Evolutionary conservation across 2,113 vertebrate species (phyloP), one percentile per base, ranked within the genome.

Genomic region (Acrocephalus kingi): DNA sequence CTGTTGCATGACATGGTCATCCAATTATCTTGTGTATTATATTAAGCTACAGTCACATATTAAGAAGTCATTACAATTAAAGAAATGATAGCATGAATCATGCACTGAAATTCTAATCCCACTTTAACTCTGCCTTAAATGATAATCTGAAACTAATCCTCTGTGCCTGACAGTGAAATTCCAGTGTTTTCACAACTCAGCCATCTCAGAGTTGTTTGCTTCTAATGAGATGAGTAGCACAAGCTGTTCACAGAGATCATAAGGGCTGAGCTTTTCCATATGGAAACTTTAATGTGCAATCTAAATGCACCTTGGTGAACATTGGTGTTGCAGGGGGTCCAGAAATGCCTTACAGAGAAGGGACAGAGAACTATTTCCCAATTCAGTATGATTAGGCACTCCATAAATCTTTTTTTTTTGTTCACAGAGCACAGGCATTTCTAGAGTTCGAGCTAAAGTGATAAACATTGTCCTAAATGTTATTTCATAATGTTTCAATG

Each of bases 271-370:
- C 10, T 93, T 85, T 93, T 76, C 81, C 66, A 49, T 82, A 68
- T 33, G 84, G 77, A 85, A 85, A 69, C 14, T 33, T 77, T 71
- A 95, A 83, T 48, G 67, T 0, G 0, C 23, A 76, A 73, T 90
- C 51, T 89, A 90, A 97, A 91, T 55, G 75, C 74, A 75, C 82
- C 66, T 89, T 66, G 31, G 37, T 84, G 45, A 58, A 85, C n/a
- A 37, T 0, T 30, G 39, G 16, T 75, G 28, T 83, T 91, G 55
- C 75, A 76, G 54, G 31, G 69, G 39, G 30, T 69, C 59, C 51
- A 79, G 33, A 94, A 87, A 93, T 78, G 7, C 43, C 74, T 93
- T 87, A 55, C 21, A 83, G 33, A 62, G 54, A 89, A 85, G 11
- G 15, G 13, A 79, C 13, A 79, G 20, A 82, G 11, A 52, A 63